These are phyloP conservation scores for Basileuterus tristriatus DNA, from an alignment of 2,797 vertebrate species.

Conservation along the genomic window DNA sequence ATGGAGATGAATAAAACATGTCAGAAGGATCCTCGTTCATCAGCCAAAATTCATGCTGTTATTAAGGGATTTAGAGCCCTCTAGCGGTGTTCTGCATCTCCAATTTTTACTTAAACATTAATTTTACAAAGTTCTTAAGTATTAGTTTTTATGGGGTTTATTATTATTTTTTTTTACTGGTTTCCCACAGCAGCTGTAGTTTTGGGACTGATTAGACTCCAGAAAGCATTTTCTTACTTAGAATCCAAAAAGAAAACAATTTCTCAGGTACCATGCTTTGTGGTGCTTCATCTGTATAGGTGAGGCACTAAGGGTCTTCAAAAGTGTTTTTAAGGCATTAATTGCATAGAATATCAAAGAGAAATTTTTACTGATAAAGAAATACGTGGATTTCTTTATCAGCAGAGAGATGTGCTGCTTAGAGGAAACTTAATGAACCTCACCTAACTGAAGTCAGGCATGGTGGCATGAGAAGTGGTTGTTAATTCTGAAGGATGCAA, in stretches of 20 bases:
- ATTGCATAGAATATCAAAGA: neutral
- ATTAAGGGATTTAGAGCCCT: slow-evolving; percentile 36
- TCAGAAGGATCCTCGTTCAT: neutral
- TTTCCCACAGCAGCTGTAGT: neutral
- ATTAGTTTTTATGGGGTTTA: neutral
- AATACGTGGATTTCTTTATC: too few relatives aligned
- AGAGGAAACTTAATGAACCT: neutral
- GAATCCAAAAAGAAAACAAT: neutral
- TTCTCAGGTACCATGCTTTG: neutral
- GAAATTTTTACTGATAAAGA: neutral
- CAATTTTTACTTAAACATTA: neutral
- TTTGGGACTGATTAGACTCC: neutral
- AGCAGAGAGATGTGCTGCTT: neutral
- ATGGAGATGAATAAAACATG: neutral
- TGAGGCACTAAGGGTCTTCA: neutral
- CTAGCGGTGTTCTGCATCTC: slow-evolving; percentile 34
- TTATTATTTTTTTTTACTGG: neutral
- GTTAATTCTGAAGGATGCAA: neutral
- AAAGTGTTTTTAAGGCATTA: neutral
- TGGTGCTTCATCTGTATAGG: neutral
- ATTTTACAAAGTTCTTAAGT: neutral
- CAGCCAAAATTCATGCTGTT: neutral
- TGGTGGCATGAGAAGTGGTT: neutral
- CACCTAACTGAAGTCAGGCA: neutral
- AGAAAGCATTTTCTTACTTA: neutral